Percentiles rank a stretch among this genome's conserved stretches.
These are phyloP conservation scores for Tragelaphus oryx DNA, from an alignment of 2,797 vertebrate species.

Conservation along the genomic window DNA sequence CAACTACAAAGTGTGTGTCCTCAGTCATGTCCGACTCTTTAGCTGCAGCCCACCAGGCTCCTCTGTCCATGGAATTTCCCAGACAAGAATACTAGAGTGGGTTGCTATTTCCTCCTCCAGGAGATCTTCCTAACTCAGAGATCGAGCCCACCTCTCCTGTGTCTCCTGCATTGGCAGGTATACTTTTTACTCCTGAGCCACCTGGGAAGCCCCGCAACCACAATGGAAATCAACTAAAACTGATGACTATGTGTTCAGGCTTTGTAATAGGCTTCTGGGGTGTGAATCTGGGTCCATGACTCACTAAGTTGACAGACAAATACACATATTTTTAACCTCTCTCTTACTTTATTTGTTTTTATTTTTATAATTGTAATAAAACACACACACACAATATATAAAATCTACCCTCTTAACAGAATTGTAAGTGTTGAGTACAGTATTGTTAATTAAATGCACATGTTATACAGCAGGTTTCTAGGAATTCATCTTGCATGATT, in stretches of 20 bases:
- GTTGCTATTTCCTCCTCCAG: background rate
- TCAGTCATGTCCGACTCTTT: fast-evolving
- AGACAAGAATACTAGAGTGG: background rate
- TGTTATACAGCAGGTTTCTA: background rate
- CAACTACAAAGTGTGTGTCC: background rate
- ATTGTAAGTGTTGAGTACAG: background rate
- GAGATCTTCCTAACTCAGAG: background rate
- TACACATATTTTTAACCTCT: background rate
- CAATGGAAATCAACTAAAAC: background rate
- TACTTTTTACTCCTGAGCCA: background rate
- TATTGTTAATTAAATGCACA: background rate
- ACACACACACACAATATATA: background rate
- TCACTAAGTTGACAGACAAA: background rate
- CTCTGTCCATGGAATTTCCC: background rate
- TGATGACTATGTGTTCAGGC: background rate
- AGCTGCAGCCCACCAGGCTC: background rate
- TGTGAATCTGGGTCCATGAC: background rate
- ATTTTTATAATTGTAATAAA: background rate
- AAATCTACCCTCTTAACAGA: background rate
- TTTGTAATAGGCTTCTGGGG: background rate
- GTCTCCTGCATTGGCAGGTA: background rate
- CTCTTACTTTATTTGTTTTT: background rate
- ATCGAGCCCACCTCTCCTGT: fast-evolving
- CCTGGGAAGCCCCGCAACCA: background rate
- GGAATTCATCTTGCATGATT: background rate